Conservation (phyloP, 2,113 vertebrate species). For the Arothron firmamentum region DNA sequence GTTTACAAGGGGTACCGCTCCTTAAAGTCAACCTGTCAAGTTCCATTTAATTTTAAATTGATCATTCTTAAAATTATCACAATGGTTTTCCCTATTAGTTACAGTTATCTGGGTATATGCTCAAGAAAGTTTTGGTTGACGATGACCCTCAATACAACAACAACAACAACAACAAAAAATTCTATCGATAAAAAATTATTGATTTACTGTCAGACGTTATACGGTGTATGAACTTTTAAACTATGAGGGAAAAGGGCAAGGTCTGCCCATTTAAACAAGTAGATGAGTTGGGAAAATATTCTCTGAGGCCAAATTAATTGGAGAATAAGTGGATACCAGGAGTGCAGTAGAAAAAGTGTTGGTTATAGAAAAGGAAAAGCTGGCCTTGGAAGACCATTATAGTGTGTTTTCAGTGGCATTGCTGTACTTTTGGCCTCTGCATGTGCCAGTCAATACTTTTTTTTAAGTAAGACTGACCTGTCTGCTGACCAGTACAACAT, state of each 20-base stretch:
- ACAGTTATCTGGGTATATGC: neutral
- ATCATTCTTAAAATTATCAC: neutral
- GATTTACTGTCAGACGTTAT: constrained; percentile 35
- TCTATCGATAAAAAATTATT: constrained; percentile 23
- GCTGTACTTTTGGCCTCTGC: constrained; percentile 42
- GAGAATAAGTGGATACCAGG: constrained; percentile 65
- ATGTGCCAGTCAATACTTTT: constrained; percentile 40
- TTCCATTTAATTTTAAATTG: constrained; percentile 1
- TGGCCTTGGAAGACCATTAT: constrained; percentile 46
- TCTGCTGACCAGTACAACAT: constrained; percentile 15
- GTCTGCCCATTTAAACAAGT: constrained; percentile 62
- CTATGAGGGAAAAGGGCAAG: constrained; percentile 46
- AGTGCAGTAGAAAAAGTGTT: constrained; percentile 53
- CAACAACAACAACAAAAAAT: neutral
- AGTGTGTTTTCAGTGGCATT: constrained; percentile 39
- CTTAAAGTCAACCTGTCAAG: constrained; percentile 2
- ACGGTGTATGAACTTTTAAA: constrained; percentile 36
- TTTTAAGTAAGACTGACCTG: constrained; percentile 20
- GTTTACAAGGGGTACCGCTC: constrained; percentile 1
- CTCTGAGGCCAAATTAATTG: constrained; percentile 73
- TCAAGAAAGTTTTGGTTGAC: constrained; percentile 13
- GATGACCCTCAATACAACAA: constrained; percentile 11
- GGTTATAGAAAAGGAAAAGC: constrained; percentile 46
- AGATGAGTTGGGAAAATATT: constrained; percentile 61
- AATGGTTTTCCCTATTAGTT: constrained; percentile 6